Conservation (phyloP, 2,113 vertebrate species). For the Synchiropus splendidus region DNA sequence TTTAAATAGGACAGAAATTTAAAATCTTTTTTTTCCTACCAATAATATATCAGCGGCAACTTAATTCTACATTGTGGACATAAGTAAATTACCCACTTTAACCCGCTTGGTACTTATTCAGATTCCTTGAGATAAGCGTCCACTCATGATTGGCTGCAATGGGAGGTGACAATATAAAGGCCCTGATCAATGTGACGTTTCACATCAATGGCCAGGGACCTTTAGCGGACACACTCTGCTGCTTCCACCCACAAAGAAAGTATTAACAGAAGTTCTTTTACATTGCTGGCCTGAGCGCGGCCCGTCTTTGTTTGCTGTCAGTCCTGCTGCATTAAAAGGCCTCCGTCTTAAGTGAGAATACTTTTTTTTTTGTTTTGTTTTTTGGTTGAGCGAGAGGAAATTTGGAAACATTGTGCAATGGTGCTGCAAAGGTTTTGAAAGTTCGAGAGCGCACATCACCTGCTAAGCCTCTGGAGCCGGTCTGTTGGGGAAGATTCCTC, state of each 20-base stretch:
- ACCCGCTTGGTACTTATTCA: too few species aligned
- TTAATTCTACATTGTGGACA: too few species aligned
- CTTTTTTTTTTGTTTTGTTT: conserved; percentile 14
- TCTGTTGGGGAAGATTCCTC: conserved; percentile 56
- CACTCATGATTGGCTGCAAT: conserved; percentile 55
- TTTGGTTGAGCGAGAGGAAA: conserved; percentile 70
- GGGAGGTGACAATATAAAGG: conserved; percentile 51
- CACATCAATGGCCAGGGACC: conserved; percentile 61
- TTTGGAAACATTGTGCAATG: conserved; percentile 75
- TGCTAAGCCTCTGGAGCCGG: conserved; percentile 42
- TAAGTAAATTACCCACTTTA: too few species aligned
- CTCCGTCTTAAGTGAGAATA: background rate
- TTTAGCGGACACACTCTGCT: conserved; percentile 49
- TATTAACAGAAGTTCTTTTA: conserved; percentile 60
- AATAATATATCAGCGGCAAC: too few species aligned
- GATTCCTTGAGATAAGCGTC: conserved; percentile 1
- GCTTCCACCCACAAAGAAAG: conserved; percentile 45
- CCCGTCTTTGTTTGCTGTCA: conserved; percentile 22
- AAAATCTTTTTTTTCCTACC: too few species aligned
- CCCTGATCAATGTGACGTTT: conserved; percentile 57
- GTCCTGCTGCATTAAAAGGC: conserved; percentile 16
- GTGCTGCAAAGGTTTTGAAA: conserved; percentile 70
- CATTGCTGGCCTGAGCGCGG: conserved; percentile 28
- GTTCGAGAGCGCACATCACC: conserved; percentile 58
- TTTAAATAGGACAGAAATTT: too few species aligned